phyloP scores from a whole-genome alignment of 2,888 invertebrate genomes.

The Parnassius glacialis region DNA sequence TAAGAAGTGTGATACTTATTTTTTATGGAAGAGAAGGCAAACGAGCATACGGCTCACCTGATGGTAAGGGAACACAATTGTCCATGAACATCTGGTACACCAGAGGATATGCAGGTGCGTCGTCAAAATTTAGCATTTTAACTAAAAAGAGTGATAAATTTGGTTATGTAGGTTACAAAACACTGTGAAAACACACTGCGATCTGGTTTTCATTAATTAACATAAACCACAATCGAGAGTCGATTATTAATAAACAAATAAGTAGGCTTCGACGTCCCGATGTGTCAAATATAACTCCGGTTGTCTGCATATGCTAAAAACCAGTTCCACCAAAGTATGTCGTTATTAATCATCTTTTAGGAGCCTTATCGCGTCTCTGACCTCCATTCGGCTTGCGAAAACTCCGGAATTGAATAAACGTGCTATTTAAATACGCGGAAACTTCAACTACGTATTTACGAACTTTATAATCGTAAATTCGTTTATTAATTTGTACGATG shows the following conservation, averaged over 20 bases:
- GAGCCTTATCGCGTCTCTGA: slow-evolving; percentile 48
- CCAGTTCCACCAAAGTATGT: slow-evolving; percentile 58
- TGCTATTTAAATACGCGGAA: slow-evolving; percentile 48
- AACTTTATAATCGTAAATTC: slow-evolving; percentile 32
- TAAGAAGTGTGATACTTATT: too few relatives aligned
- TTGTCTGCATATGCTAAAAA: slow-evolving; percentile 25
- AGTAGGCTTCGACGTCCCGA: slow-evolving; percentile 2
- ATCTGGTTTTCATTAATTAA: background rate
- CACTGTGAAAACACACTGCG: background rate
- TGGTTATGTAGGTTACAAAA: too few relatives aligned
- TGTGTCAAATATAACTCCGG: slow-evolving; percentile 14
- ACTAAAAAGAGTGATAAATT: background rate
- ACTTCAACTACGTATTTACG: slow-evolving; percentile 41
- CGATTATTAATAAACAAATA: background rate
- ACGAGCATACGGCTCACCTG: too few relatives aligned
- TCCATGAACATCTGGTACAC: too few relatives aligned
- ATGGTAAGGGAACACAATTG: too few relatives aligned
- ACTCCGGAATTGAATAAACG: slow-evolving; percentile 58
- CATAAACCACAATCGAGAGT: background rate
- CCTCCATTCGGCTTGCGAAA: slow-evolving; percentile 60
- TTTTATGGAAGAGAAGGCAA: too few relatives aligned
- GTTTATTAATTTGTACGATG: slow-evolving; percentile 31
- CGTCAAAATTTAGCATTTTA: background rate
- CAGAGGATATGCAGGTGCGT: too few relatives aligned
- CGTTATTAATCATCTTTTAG: slow-evolving; percentile 63